These are phyloP conservation scores for Lophotis ruficrista DNA, from an alignment of 2,113 vertebrate species.

Conservation along the genomic window DNA sequence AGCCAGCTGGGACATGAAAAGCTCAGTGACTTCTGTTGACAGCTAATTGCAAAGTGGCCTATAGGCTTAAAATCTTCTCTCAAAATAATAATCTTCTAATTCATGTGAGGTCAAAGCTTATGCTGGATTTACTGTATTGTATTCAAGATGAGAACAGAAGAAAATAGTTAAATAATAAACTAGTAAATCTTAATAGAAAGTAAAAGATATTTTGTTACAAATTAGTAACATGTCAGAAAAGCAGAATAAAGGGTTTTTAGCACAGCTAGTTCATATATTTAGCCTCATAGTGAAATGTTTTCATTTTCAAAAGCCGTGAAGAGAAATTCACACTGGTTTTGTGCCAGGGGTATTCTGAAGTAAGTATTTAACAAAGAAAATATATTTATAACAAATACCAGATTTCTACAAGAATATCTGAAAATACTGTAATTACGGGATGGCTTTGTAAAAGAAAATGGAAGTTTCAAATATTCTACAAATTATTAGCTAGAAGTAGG, in stretches of 20 bases:
- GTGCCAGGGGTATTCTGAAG: not conserved
- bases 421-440: not conserved
- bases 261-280: not conserved
- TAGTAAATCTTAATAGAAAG: not conserved
- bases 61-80: not conserved
- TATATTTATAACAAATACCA: not conserved
- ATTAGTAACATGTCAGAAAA: not conserved
- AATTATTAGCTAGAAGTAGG: not conserved
- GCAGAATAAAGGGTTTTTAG: not conserved
- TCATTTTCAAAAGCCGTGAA: not conserved
- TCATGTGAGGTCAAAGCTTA: not conserved
- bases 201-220: not conserved
- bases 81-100: not conserved
- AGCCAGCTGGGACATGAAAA: not conserved
- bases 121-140: not conserved
- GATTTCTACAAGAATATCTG: not conserved
- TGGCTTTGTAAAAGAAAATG: not conserved
- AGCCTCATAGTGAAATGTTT: not conserved
- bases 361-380: not conserved
- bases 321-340: not conserved
- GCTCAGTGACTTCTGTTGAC: not conserved
- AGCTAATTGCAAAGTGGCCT: not conserved
- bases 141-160: not conserved
- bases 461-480: not conserved
- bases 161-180: not conserved